phyloP scores from a whole-genome alignment of 2,113 vertebrate species.

The Edolisoma coerulescens region DNA sequence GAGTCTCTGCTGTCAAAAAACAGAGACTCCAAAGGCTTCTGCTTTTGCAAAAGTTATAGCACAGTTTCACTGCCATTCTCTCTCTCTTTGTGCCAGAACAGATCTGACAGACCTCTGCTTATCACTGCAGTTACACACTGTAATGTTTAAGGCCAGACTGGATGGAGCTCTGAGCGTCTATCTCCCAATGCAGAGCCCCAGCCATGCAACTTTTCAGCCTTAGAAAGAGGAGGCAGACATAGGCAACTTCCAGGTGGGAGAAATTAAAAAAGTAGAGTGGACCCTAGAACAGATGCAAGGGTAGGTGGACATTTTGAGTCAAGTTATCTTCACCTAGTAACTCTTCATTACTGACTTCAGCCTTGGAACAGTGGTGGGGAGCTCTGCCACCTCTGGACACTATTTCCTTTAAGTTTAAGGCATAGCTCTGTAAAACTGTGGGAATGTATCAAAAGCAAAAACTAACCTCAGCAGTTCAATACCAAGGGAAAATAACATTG shows the following conservation, averaged over 20 bases:
- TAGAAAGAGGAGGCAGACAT: not conserved
- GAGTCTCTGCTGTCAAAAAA: not conserved
- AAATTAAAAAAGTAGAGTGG: not conserved
- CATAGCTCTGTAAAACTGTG: not conserved
- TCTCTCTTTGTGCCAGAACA: rapidly evolving
- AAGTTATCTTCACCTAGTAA: not conserved
- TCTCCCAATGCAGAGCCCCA: not conserved
- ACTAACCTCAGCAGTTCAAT: not conserved
- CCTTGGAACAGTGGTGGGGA: not conserved
- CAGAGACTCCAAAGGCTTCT: not conserved
- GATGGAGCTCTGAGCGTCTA: too few relatives aligned
- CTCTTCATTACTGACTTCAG: not conserved
- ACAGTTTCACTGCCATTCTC: not conserved
- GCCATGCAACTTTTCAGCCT: not conserved
- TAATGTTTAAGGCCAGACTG: too few relatives aligned
- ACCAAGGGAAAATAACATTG: not conserved
- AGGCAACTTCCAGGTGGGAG: not conserved
- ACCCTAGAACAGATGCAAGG: not conserved
- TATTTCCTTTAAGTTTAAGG: not conserved
- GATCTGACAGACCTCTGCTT: not conserved
- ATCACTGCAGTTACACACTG: not conserved
- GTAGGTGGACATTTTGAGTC: not conserved
- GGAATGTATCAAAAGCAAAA: not conserved
- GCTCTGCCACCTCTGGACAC: not conserved
- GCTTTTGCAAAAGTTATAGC: not conserved